A percentile compares a stretch with the other conserved stretches of the same genome.
phyloP scores from a whole-genome alignment of 1,140 invertebrate genomes.

The Solenopsis fugax region DNA sequence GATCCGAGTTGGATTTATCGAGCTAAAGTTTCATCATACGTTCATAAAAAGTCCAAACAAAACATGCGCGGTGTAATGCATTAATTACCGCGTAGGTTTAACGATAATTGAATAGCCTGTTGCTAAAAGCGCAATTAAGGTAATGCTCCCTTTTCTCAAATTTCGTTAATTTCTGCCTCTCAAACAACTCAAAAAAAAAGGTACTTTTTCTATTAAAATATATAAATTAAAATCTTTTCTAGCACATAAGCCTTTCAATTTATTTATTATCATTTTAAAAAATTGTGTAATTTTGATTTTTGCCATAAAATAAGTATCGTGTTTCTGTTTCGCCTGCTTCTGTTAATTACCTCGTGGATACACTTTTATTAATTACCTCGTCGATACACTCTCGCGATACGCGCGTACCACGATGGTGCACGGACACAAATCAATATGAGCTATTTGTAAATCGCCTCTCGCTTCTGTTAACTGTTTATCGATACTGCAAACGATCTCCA shows the following conservation, averaged over 20 bases:
- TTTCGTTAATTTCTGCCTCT: neutral
- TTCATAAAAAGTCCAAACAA: slow-evolving; percentile 39
- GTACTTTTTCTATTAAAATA: neutral
- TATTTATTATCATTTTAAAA: neutral
- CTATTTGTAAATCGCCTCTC: slow-evolving; percentile 79
- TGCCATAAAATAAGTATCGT: slow-evolving; percentile 18
- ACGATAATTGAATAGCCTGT: slow-evolving; percentile 53
- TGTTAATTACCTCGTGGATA: slow-evolving; percentile 53
- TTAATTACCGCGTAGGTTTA: slow-evolving; percentile 44
- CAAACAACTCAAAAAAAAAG: neutral
- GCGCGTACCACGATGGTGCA: neutral
- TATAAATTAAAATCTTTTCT: neutral
- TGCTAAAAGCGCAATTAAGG: slow-evolving; percentile 42
- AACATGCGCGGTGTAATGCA: slow-evolving; percentile 29
- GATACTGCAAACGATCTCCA: slow-evolving; percentile 64
- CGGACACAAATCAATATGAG: slow-evolving; percentile 75
- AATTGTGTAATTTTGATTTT: slow-evolving; percentile 26
- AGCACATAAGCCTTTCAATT: neutral
- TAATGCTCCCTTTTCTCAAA: neutral
- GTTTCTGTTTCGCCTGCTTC: slow-evolving; percentile 15
- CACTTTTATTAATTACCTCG: slow-evolving; percentile 56
- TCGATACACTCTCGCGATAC: slow-evolving; percentile 23
- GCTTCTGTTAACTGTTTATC: slow-evolving; percentile 75
- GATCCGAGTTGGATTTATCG: slow-evolving; percentile 32
- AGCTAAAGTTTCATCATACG: slow-evolving; percentile 16